Base-by-base conservation (phyloP, 2,888 invertebrate species). In the Deilephila porcellus region DNA sequence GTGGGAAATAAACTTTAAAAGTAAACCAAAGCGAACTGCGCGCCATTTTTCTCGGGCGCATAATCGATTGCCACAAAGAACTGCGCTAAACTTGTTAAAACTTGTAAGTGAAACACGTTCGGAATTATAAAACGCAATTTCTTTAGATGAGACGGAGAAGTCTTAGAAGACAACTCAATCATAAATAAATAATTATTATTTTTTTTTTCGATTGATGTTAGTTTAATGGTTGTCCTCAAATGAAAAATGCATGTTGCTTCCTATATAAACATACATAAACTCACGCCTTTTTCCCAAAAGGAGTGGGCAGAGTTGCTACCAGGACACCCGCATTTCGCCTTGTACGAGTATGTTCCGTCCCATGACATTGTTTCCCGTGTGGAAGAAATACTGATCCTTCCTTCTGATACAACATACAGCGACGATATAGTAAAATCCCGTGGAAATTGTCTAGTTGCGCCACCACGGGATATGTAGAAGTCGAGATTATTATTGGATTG, bases 1-100 rank as follows among this genome's bases (percentile, higher is more conserved):
- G 29, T 62, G 56, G n/a, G 56, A 56, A 56, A 56, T 56, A n/a
- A 56, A 56, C 19, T 56, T 56, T 4, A n/a, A 56, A 62, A 62
- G 62, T 62, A 29, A 62, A 29, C 29, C 62, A 62, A 62, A 62
- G 62, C 62, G 14, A 62, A 62, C 5, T 62, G 29, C 29, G 3
- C 62, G 29, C 32, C 25, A 62, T 62, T 62, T 62, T 62, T 62
- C 56, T 19, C 56, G 56, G 11, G 56, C 56, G 56, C n/a, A 56
- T 56, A 56, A 56, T 62, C 29, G 29, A 32, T 32, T 32, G 29
- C 32, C 62, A 29, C 62, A 62, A 62, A 62, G 62, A 62, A 62
- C 62, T 56, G n/a, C n/a, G 29, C 62, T 62, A 17, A 29, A 14
- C 25, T 62, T 29, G 62, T 29, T 62, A 25, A 62, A 62, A 62